Evolutionary conservation across 2,113 vertebrate genomes (phyloP).

Genomic region (Mugil cephalus): DNA sequence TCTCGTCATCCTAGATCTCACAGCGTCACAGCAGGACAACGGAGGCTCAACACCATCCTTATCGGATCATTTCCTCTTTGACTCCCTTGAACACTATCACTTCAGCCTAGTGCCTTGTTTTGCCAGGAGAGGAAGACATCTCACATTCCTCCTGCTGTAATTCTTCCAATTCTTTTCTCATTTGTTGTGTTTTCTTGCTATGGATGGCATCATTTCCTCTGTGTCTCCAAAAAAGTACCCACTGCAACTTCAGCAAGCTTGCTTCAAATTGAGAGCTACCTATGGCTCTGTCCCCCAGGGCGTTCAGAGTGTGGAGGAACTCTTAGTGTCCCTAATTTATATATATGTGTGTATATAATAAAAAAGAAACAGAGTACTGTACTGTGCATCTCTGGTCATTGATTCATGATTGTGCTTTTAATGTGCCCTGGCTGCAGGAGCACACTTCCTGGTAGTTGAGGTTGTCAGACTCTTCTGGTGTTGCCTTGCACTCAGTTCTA

Average conservation of each 20-base stretch:
- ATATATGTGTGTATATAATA: no score
- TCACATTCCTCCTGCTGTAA: background rate
- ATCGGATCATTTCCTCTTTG: background rate
- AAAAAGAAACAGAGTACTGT: background rate
- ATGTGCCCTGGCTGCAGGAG: background rate
- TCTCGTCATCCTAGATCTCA: background rate
- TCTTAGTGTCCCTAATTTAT: background rate
- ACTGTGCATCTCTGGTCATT: background rate
- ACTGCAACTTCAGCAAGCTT: background rate
- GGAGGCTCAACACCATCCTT: background rate
- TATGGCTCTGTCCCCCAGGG: background rate
- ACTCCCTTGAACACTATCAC: no score
- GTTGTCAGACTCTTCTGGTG: background rate
- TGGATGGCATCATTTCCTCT: background rate
- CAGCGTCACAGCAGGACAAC: background rate
- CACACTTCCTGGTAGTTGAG: constrained; percentile 14
- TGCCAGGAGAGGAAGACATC: background rate
- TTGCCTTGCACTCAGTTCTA: no score
- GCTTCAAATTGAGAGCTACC: background rate
- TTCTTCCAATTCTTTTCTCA: background rate
- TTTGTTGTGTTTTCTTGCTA: background rate
- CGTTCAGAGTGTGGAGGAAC: background rate
- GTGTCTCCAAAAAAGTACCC: background rate
- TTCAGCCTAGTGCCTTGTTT: no score
- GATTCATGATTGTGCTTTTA: constrained; percentile 4